Evolutionary conservation across 2,113 vertebrate genomes (phyloP).

Genomic region (Pelvicachromis taeniatus): DNA sequence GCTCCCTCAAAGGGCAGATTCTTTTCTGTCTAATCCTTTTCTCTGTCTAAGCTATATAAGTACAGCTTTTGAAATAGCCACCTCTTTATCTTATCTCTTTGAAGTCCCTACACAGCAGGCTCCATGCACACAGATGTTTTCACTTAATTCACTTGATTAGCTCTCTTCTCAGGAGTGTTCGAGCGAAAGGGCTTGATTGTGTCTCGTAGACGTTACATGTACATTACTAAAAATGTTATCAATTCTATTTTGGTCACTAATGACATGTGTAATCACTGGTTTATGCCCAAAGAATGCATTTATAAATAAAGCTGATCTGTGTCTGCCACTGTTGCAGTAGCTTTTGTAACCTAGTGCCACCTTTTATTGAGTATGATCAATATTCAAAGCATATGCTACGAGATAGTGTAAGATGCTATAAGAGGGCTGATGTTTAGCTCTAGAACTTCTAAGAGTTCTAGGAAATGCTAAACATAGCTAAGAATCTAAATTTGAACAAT

Average conservation of each 20-base stretch:
- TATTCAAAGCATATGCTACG: not conserved
- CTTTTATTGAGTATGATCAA: not conserved
- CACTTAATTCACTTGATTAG: not conserved
- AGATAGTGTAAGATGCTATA: not conserved
- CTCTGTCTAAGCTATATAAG: not conserved
- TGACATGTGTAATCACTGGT: not conserved
- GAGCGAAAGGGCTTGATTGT: not conserved
- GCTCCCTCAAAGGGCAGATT: not conserved
- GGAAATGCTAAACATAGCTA: not conserved
- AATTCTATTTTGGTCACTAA: not conserved
- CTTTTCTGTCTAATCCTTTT: not conserved
- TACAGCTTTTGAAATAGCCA: not conserved
- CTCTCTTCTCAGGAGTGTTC: not conserved
- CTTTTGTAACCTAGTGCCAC: not conserved
- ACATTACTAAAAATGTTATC: not conserved
- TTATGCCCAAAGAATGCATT: not conserved
- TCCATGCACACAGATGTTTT: not conserved
- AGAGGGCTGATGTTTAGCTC: not conserved
- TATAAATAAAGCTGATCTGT: not conserved
- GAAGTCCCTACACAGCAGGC: not conserved
- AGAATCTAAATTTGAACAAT: not conserved
- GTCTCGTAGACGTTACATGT: not conserved
- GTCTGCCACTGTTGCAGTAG: not conserved
- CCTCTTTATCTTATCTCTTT: not conserved
- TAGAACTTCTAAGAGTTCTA: not conserved